Percentiles rank a stretch among this genome's conserved stretches.
These are phyloP conservation scores for Drosophila rubida DNA, from an alignment of 2,888 invertebrate genomes.

Conservation along the genomic window DNA sequence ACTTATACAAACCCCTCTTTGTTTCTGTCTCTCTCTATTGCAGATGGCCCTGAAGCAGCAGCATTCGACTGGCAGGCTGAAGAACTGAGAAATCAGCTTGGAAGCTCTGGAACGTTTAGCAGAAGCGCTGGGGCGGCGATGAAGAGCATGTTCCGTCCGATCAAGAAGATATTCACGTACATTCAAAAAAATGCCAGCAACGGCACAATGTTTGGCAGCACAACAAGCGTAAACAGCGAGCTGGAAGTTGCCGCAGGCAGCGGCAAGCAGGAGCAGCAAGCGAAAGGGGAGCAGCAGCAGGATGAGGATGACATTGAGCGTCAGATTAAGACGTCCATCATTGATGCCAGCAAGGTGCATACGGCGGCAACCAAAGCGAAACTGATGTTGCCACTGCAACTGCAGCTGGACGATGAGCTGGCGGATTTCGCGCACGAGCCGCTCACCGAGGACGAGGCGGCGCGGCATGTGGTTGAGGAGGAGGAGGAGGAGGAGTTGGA, in stretches of 20 bases:
- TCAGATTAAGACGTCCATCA: conserved; percentile 80
- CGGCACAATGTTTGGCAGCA: conserved; percentile 81
- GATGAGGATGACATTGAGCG: conserved; percentile 74
- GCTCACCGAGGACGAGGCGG: conserved; percentile 67
- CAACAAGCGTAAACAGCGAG: conserved; percentile 39
- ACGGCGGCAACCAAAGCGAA: conserved; percentile 51
- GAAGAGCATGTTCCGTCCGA: conserved; percentile 83
- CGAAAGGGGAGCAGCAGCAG: conserved; percentile 18
- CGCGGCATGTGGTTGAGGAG: conserved; percentile 27
- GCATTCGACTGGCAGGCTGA: conserved; percentile 26
- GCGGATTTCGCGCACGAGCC: conserved; percentile 66
- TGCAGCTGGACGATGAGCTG: conserved; percentile 68
- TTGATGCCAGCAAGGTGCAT: conserved; percentile 74
- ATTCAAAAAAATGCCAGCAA: conserved; percentile 84
- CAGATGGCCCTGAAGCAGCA: conserved; percentile 39
- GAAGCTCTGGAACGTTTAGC: background rate
- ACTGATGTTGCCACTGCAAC: conserved; percentile 36
- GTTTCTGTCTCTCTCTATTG: background rate
- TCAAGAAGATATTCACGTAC: conserved; percentile 84
- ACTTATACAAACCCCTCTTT: background rate
- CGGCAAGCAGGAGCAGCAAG: conserved; percentile 8
- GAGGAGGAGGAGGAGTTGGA: conserved; percentile 55
- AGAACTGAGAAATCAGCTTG: conserved; percentile 16
- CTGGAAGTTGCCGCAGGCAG: conserved; percentile 33
- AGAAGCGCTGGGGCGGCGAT: conserved; percentile 35